Evolutionary conservation across 2,888 invertebrate species (phyloP).

Genomic region (Gastrophysa polygoni): DNA sequence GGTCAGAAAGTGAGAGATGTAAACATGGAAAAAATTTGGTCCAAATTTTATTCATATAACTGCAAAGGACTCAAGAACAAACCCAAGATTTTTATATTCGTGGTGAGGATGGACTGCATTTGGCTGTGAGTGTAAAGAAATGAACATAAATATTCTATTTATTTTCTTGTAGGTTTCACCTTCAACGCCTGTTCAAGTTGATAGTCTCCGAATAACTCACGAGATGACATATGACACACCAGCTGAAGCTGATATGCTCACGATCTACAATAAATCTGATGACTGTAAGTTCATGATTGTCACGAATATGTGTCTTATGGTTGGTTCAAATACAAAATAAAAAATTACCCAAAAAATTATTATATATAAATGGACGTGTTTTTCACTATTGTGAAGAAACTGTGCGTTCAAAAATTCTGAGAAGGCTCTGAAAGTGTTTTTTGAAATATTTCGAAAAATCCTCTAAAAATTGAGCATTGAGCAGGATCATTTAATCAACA

Average conservation of each 20-base stretch:
- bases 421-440: no score
- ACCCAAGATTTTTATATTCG: slow-evolving; percentile 54
- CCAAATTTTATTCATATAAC: slow-evolving; percentile 43
- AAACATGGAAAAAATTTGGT: slow-evolving; percentile 45
- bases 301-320: no score
- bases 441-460: no score
- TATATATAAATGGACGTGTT: no score
- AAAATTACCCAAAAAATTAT: no score
- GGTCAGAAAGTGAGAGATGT: background rate
- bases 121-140: no score
- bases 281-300: background rate
- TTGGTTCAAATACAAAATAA: no score
- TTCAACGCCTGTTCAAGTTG: background rate
- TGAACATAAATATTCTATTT: no score
- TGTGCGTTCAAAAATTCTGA: no score
- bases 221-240: slow-evolving; percentile 40
- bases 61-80: slow-evolving; percentile 47
- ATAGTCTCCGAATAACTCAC: background rate
- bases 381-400: no score
- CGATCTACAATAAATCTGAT: slow-evolving; percentile 37
- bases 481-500: no score
- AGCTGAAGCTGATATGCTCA: slow-evolving; percentile 44
- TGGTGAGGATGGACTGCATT: slow-evolving; percentile 46
- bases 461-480: no score
- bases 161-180: background rate